phyloP scores from a whole-genome alignment of 1,140 invertebrate genomes.

The Phymorhynchus buccinoides region DNA sequence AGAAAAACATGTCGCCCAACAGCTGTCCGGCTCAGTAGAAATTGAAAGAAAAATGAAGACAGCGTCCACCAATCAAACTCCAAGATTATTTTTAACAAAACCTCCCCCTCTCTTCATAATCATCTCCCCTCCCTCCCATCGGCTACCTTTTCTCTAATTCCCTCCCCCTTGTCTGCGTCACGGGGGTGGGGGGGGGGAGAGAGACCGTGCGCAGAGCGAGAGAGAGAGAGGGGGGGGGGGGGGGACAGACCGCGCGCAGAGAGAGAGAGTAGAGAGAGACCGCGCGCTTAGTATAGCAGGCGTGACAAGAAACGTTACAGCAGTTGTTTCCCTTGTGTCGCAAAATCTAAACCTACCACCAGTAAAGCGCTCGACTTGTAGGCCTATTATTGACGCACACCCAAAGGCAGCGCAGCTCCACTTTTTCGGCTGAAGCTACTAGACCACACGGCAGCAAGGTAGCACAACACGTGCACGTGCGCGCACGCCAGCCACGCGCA shows the following conservation, averaged over 20 bases:
- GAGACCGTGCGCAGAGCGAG: too few relatives aligned
- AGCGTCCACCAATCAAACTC: conserved; percentile 11
- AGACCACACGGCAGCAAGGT: too few relatives aligned
- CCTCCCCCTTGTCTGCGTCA: background rate
- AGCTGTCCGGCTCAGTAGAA: background rate
- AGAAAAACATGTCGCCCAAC: background rate
- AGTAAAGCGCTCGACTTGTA: background rate
- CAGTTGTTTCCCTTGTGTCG: background rate
- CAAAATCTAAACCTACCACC: background rate
- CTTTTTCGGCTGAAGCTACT: too few relatives aligned
- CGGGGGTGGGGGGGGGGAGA: too few relatives aligned
- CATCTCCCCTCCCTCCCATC: background rate
- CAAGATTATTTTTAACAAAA: background rate
- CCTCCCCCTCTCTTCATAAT: background rate
- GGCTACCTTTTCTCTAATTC: background rate
- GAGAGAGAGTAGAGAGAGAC: too few relatives aligned
- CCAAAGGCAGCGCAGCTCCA: too few relatives aligned
- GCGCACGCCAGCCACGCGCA: background rate
- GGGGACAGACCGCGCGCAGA: too few relatives aligned
- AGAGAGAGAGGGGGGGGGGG: too few relatives aligned
- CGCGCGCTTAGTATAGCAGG: too few relatives aligned
- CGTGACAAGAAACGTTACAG: background rate
- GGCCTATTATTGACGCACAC: background rate
- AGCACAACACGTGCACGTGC: background rate
- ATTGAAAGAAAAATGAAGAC: background rate